Percentiles rank a stretch among this genome's conserved stretches.
Conservation (phyloP, 2,888 invertebrate species). For the Drosophila mulleri region DNA sequence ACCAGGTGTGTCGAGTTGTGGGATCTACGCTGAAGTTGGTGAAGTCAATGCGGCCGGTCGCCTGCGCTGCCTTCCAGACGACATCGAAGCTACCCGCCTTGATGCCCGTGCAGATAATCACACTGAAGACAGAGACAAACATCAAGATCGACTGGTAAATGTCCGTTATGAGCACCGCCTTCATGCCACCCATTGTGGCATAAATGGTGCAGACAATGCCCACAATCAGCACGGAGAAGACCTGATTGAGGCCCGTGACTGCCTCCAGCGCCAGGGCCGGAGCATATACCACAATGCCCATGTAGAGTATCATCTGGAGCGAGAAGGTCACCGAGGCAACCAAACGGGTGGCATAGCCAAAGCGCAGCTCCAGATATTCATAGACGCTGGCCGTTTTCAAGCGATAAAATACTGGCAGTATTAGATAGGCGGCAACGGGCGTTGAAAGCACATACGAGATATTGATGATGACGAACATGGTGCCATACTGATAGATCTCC, state of each 20-base stretch:
- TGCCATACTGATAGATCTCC: conserved; percentile 94
- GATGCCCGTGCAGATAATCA: conserved; percentile 90
- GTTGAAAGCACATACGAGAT: conserved; percentile 91
- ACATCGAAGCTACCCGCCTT: conserved; percentile 89
- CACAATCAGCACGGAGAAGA: conserved; percentile 88
- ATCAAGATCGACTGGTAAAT: conserved; percentile 93
- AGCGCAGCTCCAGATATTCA: conserved; percentile 95
- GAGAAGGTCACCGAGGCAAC: conserved; percentile 94
- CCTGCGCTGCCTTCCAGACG: conserved; percentile 90
- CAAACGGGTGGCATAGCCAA: conserved; percentile 91
- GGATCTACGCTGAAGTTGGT: conserved; percentile 91
- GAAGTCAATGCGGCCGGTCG: conserved; percentile 90
- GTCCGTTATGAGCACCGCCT: conserved; percentile 95
- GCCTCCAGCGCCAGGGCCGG: conserved; percentile 96
- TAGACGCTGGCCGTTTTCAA: conserved; percentile 94
- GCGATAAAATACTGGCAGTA: conserved; percentile 94
- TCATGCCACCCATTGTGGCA: conserved; percentile 95
- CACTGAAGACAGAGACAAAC: conserved; percentile 92
- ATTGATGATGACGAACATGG: conserved; percentile 92
- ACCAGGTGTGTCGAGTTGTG: conserved; percentile 93
- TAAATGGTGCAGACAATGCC: conserved; percentile 93
- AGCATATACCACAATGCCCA: conserved; percentile 96
- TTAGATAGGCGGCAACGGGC: conserved; percentile 91
- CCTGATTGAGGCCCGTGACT: conserved; percentile 91
- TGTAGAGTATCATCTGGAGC: conserved; percentile 95